Evolutionary conservation across 1,140 invertebrate genomes (phyloP).

Genomic region (Armadillidium nasatum): DNA sequence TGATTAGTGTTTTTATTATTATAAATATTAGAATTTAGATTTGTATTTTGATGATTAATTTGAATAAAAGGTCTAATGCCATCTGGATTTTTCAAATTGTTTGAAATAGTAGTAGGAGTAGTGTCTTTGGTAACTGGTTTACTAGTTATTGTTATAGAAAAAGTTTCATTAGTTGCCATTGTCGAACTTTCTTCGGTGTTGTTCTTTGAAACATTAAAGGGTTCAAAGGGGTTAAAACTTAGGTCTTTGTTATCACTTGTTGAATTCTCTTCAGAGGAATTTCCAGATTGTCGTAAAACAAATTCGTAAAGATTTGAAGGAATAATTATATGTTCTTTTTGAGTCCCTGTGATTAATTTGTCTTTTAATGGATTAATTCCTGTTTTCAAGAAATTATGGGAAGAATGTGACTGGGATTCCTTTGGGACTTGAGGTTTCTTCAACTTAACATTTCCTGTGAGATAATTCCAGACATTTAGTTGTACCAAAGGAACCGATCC

Average conservation of each 20-base stretch:
- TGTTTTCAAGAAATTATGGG: too few species aligned
- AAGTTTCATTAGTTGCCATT: neutral
- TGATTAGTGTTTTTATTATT: conserved; percentile 2
- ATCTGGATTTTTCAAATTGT: neutral
- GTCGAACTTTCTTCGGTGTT: neutral
- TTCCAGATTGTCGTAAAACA: too few species aligned
- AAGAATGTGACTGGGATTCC: too few species aligned
- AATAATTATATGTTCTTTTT: too few species aligned
- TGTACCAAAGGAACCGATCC: neutral
- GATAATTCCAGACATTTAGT: neutral
- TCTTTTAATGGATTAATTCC: too few species aligned
- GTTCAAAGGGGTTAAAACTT: too few species aligned
- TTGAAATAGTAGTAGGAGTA: neutral
- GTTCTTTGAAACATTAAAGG: too few species aligned
- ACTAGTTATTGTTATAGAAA: neutral
- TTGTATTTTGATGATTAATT: neutral
- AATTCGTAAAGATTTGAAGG: too few species aligned
- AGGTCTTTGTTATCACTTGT: too few species aligned
- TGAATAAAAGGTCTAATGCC: neutral
- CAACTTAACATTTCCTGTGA: neutral
- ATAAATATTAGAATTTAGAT: neutral
- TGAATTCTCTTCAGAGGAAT: too few species aligned
- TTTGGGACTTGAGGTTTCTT: neutral
- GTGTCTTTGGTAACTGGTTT: neutral
- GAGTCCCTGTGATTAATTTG: too few species aligned